Evolutionary conservation across 2,888 invertebrate species (phyloP).

Genomic region (Parascotia fuliginaria): DNA sequence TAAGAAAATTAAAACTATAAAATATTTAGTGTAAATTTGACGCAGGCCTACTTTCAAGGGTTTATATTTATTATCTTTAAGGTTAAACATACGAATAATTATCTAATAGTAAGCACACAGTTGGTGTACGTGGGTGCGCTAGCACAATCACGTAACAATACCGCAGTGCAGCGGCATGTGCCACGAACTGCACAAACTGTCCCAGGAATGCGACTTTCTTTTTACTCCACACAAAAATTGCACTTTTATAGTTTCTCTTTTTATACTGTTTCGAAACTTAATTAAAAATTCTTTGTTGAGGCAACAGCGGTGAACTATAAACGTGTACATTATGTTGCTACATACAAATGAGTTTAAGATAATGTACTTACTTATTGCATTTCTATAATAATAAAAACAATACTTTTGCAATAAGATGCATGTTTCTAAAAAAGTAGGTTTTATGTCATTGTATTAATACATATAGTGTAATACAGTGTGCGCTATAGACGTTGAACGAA

Average conservation of each 20-base stretch:
- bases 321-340: conserved; percentile 10
- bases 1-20: background rate
- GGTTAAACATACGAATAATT: too few relatives aligned
- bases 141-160: conserved; percentile 73
- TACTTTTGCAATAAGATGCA: background rate
- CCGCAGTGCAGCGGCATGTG: conserved; percentile 69
- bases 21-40: too few relatives aligned
- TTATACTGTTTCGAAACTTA: conserved; percentile 43
- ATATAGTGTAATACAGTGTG: too few relatives aligned
- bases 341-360: background rate
- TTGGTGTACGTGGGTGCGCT: too few relatives aligned
- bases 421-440: too few relatives aligned
- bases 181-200: conserved; percentile 44
- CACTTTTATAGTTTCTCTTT: conserved; percentile 33
- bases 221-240: conserved; percentile 30
- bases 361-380: too few relatives aligned
- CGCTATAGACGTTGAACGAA: too few relatives aligned
- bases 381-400: background rate
- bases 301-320: conserved; percentile 24
- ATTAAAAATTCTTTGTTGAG: conserved; percentile 47
- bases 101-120: too few relatives aligned
- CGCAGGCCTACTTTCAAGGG: too few relatives aligned
- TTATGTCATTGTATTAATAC: too few relatives aligned
- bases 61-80: too few relatives aligned
- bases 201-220: conserved; percentile 30